phyloP scores from a whole-genome alignment of 1,140 invertebrate genomes.

The Atopsyche davidsoni region DNA sequence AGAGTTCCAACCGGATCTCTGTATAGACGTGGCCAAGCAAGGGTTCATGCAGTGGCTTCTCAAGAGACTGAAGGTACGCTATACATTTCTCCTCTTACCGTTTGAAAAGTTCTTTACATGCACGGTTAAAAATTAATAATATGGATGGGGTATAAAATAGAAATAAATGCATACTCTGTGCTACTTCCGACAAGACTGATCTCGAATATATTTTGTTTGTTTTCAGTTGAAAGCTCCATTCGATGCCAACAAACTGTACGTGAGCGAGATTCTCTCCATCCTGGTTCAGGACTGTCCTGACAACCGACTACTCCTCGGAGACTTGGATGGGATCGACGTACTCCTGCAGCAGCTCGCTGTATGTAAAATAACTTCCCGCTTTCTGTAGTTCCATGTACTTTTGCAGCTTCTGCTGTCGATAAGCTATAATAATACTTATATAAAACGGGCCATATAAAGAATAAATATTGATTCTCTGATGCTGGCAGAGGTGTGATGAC shows the following conservation, averaged over 20 bases:
- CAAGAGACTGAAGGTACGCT: constrained; percentile 79
- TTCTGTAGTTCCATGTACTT: no score
- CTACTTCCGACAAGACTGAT: no score
- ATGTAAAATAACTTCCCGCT: no score
- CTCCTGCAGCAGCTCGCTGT: constrained; percentile 91
- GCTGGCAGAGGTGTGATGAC: no score
- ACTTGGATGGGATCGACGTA: constrained; percentile 94
- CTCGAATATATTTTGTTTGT: constrained; percentile 2
- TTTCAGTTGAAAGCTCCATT: constrained; percentile 69
- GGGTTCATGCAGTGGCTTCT: constrained; percentile 90
- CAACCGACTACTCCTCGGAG: constrained; percentile 77
- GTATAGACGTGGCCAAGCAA: constrained; percentile 77
- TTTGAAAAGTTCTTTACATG: no score
- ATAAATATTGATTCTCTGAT: no score
- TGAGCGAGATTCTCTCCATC: constrained; percentile 94
- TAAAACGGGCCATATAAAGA: no score
- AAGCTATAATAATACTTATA: no score
- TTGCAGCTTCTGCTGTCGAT: no score
- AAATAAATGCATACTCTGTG: constrained; percentile 15
- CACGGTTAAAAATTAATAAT: no score
- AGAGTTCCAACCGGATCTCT: constrained; percentile 84
- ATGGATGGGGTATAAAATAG: no score
- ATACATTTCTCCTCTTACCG: no score
- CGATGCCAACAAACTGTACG: constrained; percentile 94
- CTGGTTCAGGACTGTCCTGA: constrained; percentile 85